These are phyloP conservation scores for Hydrotaea cyrtoneurina DNA, from an alignment of 2,888 invertebrate genomes.

Conservation along the genomic window DNA sequence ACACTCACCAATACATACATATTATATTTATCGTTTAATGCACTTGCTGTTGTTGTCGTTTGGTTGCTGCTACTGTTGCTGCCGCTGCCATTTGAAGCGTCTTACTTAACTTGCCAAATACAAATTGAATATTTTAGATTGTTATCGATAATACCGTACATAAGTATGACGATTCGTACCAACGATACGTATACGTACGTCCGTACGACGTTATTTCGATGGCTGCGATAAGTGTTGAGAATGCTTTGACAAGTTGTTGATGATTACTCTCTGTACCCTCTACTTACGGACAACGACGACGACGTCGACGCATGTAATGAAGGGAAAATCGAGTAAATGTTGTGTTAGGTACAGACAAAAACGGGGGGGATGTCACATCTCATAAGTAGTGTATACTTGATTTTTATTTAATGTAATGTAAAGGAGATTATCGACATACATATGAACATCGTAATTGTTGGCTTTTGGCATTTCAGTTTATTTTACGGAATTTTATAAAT, in stretches of 20 bases:
- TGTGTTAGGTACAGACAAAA: not conserved
- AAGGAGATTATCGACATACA: not conserved
- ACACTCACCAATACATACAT: too few relatives aligned
- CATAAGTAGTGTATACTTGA: too few relatives aligned
- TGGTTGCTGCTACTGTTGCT: not conserved
- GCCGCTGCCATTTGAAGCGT: not conserved
- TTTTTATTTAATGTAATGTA: too few relatives aligned
- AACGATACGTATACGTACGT: too few relatives aligned
- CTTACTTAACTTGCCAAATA: slow-evolving; percentile 30
- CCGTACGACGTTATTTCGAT: slow-evolving; percentile 4
- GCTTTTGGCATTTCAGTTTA: too few relatives aligned
- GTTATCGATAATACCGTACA: slow-evolving; percentile 41
- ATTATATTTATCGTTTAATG: not conserved
- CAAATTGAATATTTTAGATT: slow-evolving; percentile 34
- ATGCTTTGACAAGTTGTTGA: slow-evolving; percentile 23
- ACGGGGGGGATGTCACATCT: not conserved
- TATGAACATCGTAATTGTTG: not conserved
- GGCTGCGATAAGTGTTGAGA: not conserved
- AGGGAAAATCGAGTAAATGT: not conserved
- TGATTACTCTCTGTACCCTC: not conserved
- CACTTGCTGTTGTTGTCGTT: not conserved
- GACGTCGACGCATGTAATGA: not conserved
- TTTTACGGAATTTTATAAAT: too few relatives aligned
- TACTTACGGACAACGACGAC: too few relatives aligned
- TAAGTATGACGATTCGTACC: not conserved